A percentile compares a stretch with the other conserved stretches of the same genome.
Evolutionary conservation across 1,140 invertebrate species (phyloP).

Genomic region (Cyrtorhinus lividipennis): DNA sequence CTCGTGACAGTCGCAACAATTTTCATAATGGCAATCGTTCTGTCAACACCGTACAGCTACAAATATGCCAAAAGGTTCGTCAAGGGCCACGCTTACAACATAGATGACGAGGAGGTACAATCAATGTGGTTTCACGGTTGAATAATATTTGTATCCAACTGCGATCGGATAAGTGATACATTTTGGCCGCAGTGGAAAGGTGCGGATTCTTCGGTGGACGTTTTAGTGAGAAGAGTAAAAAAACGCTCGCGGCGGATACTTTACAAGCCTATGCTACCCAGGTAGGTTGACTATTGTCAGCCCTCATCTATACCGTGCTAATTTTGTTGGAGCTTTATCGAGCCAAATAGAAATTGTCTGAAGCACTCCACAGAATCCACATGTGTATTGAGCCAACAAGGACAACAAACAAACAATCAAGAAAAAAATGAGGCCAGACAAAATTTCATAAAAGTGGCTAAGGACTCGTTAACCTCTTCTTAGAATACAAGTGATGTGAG

Average conservation of each 20-base stretch:
- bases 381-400: too few relatives aligned
- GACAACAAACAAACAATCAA: too few relatives aligned
- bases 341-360: too few relatives aligned
- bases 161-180: not conserved
- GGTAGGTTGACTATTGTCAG: not conserved
- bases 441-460: too few relatives aligned
- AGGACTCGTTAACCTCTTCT: too few relatives aligned
- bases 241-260: not conserved
- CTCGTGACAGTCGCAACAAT: not conserved
- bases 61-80: not conserved
- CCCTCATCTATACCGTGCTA: too few relatives aligned
- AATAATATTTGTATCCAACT: not conserved
- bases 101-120: not conserved
- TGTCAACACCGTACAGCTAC: not conserved
- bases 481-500: too few relatives aligned
- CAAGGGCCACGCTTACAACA: not conserved
- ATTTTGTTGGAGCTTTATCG: too few relatives aligned
- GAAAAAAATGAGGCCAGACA: too few relatives aligned
- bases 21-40: not conserved
- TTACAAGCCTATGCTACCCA: slow-evolving; percentile 1
- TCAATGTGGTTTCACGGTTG: not conserved
- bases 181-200: not conserved
- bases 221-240: not conserved
- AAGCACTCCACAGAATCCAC: too few relatives aligned
- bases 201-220: not conserved